Base-by-base conservation (phyloP, 2,888 invertebrate genomes). In the Unio delphinus region DNA sequence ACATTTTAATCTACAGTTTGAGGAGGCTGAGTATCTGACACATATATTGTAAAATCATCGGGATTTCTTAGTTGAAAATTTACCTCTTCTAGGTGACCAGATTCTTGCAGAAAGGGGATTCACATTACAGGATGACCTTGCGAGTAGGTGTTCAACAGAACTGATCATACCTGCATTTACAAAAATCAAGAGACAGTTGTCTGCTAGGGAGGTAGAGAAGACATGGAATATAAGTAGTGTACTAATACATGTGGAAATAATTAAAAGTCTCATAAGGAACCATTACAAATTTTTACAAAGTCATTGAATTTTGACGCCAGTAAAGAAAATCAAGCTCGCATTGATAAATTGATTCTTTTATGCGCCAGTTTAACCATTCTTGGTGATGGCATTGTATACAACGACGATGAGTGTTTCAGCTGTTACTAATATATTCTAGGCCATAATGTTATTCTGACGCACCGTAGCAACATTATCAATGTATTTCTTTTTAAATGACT, bases 101-200 rank as follows among this genome's bases (percentile, higher is more conserved):
- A 73, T 80, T 59, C 61, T 80, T 26, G 80, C 76, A 17, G 79
- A 80, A 45, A 58, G 77, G n/a, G 75, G 73, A 6, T 80, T 80
- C 61, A 76, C 76, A 5, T 56, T 80, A 3, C 55, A 76, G n/a
- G 74, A 79, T 54, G 80, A 80, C 34, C 74, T 80, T 72, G 76
- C 73, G 0, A 65, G 64, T 20, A 20, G 17, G 5, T 75, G 73
- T 70, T 56, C 69, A 58, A 75, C 75, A 28, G 72, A 79, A 61
- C 66, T 79, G 6, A 56, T 76, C n/a, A 69, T 63, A n/a, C 76
- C 74, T 55, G 62, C 71, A 57, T 80, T 73, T 68, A 74, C 69
- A n/a, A 73, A 69, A 55, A 78, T 74, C 8, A 75, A 76, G 60
- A 67, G 64, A 15, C 79, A 80, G 61, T 61, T 80, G 30, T 64